Evolutionary conservation across 2,113 vertebrate genomes (phyloP).

Genomic region (Macrotus californicus): DNA sequence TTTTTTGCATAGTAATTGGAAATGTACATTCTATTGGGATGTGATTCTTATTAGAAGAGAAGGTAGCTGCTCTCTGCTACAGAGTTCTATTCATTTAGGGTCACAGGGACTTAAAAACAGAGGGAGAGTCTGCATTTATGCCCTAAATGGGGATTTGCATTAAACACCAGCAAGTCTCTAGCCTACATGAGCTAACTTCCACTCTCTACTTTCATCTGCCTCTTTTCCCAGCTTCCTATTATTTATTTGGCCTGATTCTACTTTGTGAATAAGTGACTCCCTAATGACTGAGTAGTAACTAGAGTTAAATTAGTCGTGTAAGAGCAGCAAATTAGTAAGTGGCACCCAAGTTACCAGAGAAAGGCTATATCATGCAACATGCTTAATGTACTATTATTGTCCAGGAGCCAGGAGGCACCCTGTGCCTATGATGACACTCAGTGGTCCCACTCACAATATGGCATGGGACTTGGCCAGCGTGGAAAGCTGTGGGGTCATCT

Average conservation of each 20-base stretch:
- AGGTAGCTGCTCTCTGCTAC: conserved; percentile 52
- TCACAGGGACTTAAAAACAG: conserved; percentile 44
- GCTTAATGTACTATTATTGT: not conserved
- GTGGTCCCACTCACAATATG: not conserved
- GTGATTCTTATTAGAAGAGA: conserved; percentile 72
- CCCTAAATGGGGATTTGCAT: not conserved
- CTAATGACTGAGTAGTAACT: conserved; percentile 52
- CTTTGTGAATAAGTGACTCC: conserved; percentile 48
- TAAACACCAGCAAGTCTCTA: conserved; percentile 7
- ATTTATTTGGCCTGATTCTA: conserved; percentile 59
- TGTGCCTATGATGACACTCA: not conserved
- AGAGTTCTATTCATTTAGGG: conserved; percentile 58
- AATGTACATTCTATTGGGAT: conserved; percentile 55
- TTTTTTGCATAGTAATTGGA: conserved; percentile 75
- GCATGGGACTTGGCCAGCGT: not conserved
- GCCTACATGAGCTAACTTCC: not conserved
- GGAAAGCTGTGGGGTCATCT: not conserved
- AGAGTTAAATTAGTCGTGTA: conserved; percentile 66
- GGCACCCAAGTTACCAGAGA: conserved; percentile 32
- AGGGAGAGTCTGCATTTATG: not conserved
- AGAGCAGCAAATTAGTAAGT: conserved; percentile 54
- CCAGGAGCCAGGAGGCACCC: not conserved
- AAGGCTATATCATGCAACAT: not conserved
- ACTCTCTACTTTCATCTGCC: not conserved
- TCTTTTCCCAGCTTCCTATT: conserved; percentile 49